Base-by-base conservation (phyloP, 2,113 vertebrate species). In the Argyrosomus japonicus region DNA sequence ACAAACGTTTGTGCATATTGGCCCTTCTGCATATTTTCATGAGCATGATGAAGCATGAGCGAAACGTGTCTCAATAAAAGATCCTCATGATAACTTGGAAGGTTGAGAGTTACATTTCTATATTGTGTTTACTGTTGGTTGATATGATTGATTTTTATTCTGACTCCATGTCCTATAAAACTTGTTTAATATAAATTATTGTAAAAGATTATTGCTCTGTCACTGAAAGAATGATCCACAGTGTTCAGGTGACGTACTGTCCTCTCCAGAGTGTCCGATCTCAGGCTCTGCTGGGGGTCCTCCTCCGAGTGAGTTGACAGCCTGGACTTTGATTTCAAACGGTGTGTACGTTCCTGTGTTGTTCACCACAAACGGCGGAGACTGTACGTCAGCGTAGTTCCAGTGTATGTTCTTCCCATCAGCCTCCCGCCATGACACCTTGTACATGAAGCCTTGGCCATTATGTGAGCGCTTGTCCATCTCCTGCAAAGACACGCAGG, bases 271-370 rank as follows among this genome's bases (percentile, higher is more conserved):
- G 91, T 97, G 92, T 74, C 96, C 97, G 0, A 89, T 88, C 51
- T 47, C 25, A 0, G 91, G 0, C 2, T 77, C 64, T 2, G 97
- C 95, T 6, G 81, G 65, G 0, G 96, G 96, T 6, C 93, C 97
- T 2, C 77, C 86, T 14, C 97, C 97, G 0, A 94, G 40, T 0
- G 82, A 65, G 68, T 98, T 98, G 18, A 95, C 88, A 0, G 97
- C 94, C 88, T 95, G 96, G 36, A 98, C 96, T 84, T 95, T 97
- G 85, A 98, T 96, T 87, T 97, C 95, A 48, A 96, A 98, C 0
- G 96, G 93, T 0, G 87, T 89, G 80, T 96, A 98, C 0, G 96
- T 95, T 10, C 94, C 94, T 0, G 96, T 95, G 53, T 91, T 65
- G 21, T 95, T 93, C 1, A 98, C 96, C 14, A 90, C 9, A 43